Base-by-base conservation (phyloP, 2,113 vertebrate genomes). In the Labrus mixtus region DNA sequence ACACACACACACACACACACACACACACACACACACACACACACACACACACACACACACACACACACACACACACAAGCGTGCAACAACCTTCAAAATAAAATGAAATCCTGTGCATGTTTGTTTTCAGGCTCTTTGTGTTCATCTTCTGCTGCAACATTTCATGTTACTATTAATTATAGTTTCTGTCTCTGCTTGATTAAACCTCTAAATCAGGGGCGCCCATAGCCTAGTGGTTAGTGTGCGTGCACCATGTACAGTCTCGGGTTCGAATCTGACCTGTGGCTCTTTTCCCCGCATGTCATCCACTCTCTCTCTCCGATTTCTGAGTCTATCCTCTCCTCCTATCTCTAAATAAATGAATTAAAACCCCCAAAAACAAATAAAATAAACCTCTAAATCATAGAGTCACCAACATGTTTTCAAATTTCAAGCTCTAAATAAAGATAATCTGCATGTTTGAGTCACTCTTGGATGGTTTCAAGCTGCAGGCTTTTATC, bases 181-280 rank as follows among this genome's bases (percentile, higher is more conserved):
- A 25, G 25, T 25, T 25, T 25, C 25, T 25, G 25, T 3, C 2
- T 10, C 87, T 45, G 70, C 82, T 67, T 79, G 83, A 87, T 85
- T 89, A 93, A 91, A 78, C 85, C 87, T 84, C 87, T 91, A 69
- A 19, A 72, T 25, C 25, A 25, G 25, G 25, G 25, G 25, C 25
- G 3, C 25, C 1, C 2, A 3, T 25, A 25, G 25, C 25, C 25
- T 2, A 25, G 25, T 25, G 25, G 25, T 25, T 25, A 25, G 25
- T 25, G 25, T 25, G 25, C 25, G 25, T 25, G 25, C 25, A 1
- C 25, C 25, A 25, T 25, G 25, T 25, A 25, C 25, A 3, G 25
- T 2, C 2, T 1, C 25, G 29, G 29, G 29, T 33, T 33, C 29
- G 6, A 33, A 33, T 33, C 29, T 3, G 29, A 33, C 29, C 29